A percentile compares a stretch with the other conserved stretches of the same genome.
These are phyloP conservation scores for Adelognathus sp. DNA, from an alignment of 2,888 invertebrate species.

Conservation along the genomic window DNA sequence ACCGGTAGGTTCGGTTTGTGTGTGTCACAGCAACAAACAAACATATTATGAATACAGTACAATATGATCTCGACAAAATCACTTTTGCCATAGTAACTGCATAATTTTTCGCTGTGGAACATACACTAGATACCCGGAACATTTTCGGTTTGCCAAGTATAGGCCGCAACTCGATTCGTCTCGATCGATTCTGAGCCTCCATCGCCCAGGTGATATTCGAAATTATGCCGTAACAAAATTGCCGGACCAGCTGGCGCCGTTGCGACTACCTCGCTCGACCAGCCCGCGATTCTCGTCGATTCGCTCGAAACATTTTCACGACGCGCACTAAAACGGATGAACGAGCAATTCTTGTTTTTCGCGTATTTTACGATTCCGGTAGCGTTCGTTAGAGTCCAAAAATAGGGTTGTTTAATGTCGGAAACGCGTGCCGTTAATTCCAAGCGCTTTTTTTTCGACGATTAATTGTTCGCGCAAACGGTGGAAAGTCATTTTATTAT, in stretches of 20 bases:
- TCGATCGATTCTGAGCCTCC: neutral
- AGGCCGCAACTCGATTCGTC: neutral
- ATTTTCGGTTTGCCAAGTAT: neutral
- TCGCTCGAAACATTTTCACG: neutral
- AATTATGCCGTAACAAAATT: neutral
- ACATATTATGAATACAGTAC: no score
- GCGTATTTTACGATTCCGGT: slow-evolving; percentile 8
- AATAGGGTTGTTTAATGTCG: slow-evolving; percentile 28
- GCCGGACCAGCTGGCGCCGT: neutral
- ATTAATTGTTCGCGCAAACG: neutral
- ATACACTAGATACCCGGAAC: no score
- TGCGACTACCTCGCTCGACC: neutral
- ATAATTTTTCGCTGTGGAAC: no score
- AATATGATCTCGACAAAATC: no score
- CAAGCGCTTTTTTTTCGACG: slow-evolving; percentile 4
- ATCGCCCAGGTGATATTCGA: neutral
- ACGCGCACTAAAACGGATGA: neutral
- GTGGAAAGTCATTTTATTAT: neutral
- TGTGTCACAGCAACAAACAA: no score
- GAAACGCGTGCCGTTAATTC: slow-evolving; percentile 11
- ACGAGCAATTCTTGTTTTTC: neutral
- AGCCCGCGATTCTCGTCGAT: neutral
- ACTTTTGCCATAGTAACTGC: no score
- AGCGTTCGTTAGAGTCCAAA: slow-evolving; percentile 15
- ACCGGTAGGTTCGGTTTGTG: no score